Base-by-base conservation (phyloP, 1,140 invertebrate species). In the Zaprionus kolodkinae region DNA sequence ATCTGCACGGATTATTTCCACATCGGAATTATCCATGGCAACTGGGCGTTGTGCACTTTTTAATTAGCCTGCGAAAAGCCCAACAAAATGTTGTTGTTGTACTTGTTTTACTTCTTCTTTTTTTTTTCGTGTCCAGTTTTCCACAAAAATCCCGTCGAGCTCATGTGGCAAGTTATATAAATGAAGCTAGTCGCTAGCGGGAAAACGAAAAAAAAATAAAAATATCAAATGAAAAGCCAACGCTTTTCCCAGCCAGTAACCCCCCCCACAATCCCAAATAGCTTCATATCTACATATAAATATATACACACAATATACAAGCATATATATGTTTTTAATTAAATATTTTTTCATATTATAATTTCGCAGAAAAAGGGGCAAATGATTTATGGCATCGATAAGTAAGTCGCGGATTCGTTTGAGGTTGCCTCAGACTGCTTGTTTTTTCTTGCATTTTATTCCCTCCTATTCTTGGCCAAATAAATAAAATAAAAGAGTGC, bases 151-250 rank as follows among this genome's bases (percentile, higher is more conserved):
- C 40, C 40, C n/a, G 40, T 45, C n/a, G 40, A 15, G 40, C 40
- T 43, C n/a, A 3, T 43, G 40, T 15, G n/a, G 40, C 40, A n/a
- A 27, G 38, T 55, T 71, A 48, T 9, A 67, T 35, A 67, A 12
- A 66, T 43, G 63, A 27, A 73, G 72, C 72, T 74, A 77, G 74
- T 72, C 70, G 74, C 43, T 74, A 57, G 33, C 52, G 1, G n/a
- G 21, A n/a, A 65, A 50, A 21, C 21, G 21, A 1, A 21, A 21
- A 21, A 21, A 21, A 1, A 21, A 21, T 21, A 1, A 21, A 2
- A 38, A 30, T 11, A 65, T 11, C n/a, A 63, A 33, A 25, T 40
- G 25, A 56, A 27, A 36, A 21, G 45, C 10, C 10, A 6, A 6
- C 6, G n/a, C 43, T 45, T 17, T 17, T 45, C 6, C 21, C 21